Base-by-base conservation (phyloP, 1,140 invertebrate species). In the Musca vetustissima region DNA sequence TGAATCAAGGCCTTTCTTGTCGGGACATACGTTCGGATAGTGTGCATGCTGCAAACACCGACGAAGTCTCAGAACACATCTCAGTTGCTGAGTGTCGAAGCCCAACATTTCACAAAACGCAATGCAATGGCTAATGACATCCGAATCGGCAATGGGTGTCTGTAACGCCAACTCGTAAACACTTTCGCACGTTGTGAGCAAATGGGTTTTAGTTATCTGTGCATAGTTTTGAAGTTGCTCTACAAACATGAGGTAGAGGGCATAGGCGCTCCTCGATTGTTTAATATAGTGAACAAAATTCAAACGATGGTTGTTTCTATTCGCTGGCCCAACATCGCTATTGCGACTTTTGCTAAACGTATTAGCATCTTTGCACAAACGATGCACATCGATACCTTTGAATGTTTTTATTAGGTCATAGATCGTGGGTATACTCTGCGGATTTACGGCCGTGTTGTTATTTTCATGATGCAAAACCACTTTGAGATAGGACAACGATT, bases 61-160 rank as follows among this genome's bases (percentile, higher is more conserved):
- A 14, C 73, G 71, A 8, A 81, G 66, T 32, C 74, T 71, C 7
- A 80, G 49, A n/a, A 75, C 86, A 75, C 87, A 76, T 69, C 85
- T 80, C 64, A 89, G 72, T 65, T 75, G 80, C 64, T 85, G 80
- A 1, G 87, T 87, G 77, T 85, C 80, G 9, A 85, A 76, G 24
- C 83, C 85, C 21, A 89, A 72, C 74, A 87, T 85, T 81, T 89
- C 87, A 28, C 86, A 81, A 71, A 88, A 89, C n/a, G 85, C 78
- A n/a, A 89, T 78, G 70, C 88, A 88, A 70, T 85, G 84, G 48
- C 83, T 79, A 1, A 84, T 73, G 9, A 88, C 76, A 55, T 87
- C 84, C 7, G 71, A 17, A 68, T 85, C 75, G 22, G 78, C 70
- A 14, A 85, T 79, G 73, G 87, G 79, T 19, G 57, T 17, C 71